Evolutionary conservation across 2,113 vertebrate species (phyloP).

Genomic region (Catharus fuscescens): DNA sequence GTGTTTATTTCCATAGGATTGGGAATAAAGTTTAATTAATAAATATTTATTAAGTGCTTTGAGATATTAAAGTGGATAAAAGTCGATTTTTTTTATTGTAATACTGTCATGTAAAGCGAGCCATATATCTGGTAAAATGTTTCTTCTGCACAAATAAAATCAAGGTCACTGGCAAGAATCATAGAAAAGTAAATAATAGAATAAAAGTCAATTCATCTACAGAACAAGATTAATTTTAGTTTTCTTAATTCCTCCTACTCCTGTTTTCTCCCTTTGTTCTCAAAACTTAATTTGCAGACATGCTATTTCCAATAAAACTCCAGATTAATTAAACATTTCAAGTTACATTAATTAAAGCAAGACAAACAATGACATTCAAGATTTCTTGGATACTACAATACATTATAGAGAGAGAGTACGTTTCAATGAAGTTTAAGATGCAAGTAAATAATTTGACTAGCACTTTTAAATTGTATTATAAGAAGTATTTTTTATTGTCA

Average conservation of each 20-base stretch:
- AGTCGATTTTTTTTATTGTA: background rate
- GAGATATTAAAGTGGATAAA: background rate
- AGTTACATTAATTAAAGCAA: slow-evolving; percentile 41
- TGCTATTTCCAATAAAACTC: slow-evolving; percentile 26
- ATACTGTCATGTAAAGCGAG: background rate
- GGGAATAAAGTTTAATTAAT: background rate
- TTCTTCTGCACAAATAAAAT: slow-evolving; percentile 14
- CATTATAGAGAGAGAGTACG: background rate
- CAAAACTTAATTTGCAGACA: slow-evolving; percentile 39
- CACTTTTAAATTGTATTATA: background rate
- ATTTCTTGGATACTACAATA: background rate
- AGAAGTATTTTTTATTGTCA: background rate
- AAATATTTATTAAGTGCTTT: slow-evolving; percentile 1
- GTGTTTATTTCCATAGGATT: background rate
- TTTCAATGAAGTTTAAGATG: background rate
- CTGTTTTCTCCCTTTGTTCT: slow-evolving; percentile 26
- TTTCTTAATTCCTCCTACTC: slow-evolving; percentile 45
- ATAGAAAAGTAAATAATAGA: slow-evolving; percentile 22
- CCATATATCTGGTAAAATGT: background rate
- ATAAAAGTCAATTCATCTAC: slow-evolving; percentile 38
- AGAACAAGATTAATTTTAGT: slow-evolving; percentile 23
- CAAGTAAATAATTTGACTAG: background rate
- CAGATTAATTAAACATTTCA: slow-evolving; percentile 18
- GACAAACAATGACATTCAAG: slow-evolving; percentile 1
- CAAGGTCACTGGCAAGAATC: slow-evolving; percentile 2